Evolutionary conservation across 2,888 invertebrate species (phyloP), one percentile per base, ranked within the genome.

Genomic region (Aphelenchoides bicaudatus): DNA sequence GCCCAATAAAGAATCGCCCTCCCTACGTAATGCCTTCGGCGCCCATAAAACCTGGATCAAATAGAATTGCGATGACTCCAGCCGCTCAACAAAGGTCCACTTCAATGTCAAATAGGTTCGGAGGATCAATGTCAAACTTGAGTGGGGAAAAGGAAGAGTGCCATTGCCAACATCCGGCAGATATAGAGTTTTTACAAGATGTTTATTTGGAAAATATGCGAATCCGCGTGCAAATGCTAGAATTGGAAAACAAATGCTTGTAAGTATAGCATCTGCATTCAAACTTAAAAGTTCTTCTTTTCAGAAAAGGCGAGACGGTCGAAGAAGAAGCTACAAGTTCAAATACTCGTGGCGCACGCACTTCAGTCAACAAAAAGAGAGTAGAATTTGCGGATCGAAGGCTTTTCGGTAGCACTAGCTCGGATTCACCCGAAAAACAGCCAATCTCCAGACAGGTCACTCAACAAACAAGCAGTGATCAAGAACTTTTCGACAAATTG

Each of bases 181-280:
- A 65, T 21, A 27, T 59, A n/a, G 49, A 54, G 13, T 70, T 72
- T 30, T 52, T 67, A 25, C 65, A 67, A 29, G 64, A 71, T 30
- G 58, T 61, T 34, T 67, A 72, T 48, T 60, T 72, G 6, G 49
- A 67, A 46, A 67, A 67, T 46, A 57, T 67, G 39, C 67, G 61
- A 43, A 62, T 50, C 21, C 53, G 66, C 31, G 59, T 71, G 38
- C 61, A 72, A 19, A 47, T 70, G 25, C 49, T 67, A 16, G 63
- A 72, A 25, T 43, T 71, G 30, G 68, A 67, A 39, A 67, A 72
- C 47, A 43, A 25, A 2, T 69, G 61, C 38, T 56, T 67, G 69
- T 66, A 30, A 51, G 52, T 56, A 16, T 0, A 25, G 21, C 29
- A n/a, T 53, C 23, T 6, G 49, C 10, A 13, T 27, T 48, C 31